A percentile compares a stretch with the other conserved stretches of the same genome.
Evolutionary conservation across 1,140 invertebrate species (phyloP).

Genomic region (Diorhabda sublineata): DNA sequence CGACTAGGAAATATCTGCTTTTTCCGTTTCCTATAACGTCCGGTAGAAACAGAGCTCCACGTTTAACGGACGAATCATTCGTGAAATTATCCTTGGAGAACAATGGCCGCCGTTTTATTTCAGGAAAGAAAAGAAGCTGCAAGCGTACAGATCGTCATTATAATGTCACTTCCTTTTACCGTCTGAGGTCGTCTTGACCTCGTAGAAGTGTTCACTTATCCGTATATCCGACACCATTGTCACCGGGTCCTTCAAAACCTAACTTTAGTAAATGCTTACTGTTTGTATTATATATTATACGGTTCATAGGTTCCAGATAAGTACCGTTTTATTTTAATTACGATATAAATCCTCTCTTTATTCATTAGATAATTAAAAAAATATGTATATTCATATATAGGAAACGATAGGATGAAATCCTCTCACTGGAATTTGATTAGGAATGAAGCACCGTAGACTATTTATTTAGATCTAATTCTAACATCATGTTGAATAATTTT

Average conservation of each 20-base stretch:
- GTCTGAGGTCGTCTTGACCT: conserved; percentile 14
- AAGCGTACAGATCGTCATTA: conserved; percentile 12
- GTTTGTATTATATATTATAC: background rate
- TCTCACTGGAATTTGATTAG: too few relatives aligned
- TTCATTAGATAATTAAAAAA: too few relatives aligned
- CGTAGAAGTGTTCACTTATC: conserved; percentile 9
- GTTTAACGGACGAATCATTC: conserved; percentile 17
- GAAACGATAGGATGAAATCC: too few relatives aligned
- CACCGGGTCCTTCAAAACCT: background rate
- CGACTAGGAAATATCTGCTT: background rate
- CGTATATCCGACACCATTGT: conserved; percentile 12
- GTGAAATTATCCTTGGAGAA: conserved; percentile 17
- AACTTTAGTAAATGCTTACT: background rate
- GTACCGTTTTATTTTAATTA: background rate
- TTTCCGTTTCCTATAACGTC: conserved; percentile 4
- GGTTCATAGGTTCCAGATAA: background rate
- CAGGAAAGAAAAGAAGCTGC: conserved; percentile 13
- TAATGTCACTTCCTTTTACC: conserved; percentile 16
- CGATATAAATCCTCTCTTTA: too few relatives aligned
- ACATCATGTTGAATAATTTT: too few relatives aligned
- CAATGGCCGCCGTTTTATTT: conserved; percentile 13
- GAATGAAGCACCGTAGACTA: too few relatives aligned
- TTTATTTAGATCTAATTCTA: too few relatives aligned
- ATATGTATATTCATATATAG: too few relatives aligned
- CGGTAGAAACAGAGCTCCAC: conserved; percentile 8